These are phyloP conservation scores for Propithecus deckenii DNA, from an alignment of 2,797 vertebrate species.

Conservation along the genomic window DNA sequence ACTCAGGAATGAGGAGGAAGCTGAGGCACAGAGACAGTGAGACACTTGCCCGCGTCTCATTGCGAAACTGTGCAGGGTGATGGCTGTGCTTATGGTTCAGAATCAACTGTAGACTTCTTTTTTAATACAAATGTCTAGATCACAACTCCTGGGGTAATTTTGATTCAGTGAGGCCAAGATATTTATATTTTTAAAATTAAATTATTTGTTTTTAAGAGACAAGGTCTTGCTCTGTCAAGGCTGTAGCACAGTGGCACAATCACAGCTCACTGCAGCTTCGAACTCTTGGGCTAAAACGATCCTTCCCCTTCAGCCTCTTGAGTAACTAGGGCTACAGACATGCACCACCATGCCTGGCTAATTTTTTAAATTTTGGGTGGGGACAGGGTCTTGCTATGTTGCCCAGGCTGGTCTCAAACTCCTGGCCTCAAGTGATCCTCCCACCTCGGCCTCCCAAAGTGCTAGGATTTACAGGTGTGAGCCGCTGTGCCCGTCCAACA, in stretches of 20 bases:
- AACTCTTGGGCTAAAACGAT: background rate
- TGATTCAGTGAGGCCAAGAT: background rate
- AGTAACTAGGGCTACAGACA: background rate
- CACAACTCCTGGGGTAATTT: background rate
- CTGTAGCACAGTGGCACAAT: background rate
- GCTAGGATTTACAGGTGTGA: background rate
- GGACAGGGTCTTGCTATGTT: background rate
- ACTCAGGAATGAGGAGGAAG: background rate
- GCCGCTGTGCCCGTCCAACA: too few species aligned
- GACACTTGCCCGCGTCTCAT: rapidly evolving
- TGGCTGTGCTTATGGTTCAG: rapidly evolving
- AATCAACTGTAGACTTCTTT: background rate
- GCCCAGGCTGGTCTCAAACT: background rate
- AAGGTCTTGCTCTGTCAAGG: background rate
- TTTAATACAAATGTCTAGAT: background rate
- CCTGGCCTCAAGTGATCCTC: background rate
- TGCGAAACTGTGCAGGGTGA: background rate
- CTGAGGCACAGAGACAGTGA: background rate
- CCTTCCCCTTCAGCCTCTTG: background rate
- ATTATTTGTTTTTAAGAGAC: background rate
- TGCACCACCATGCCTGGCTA: background rate
- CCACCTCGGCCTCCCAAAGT: background rate
- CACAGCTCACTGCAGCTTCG: background rate
- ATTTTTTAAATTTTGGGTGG: background rate
- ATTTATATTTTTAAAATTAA: background rate